These are phyloP conservation scores for Henricia sp. DNA, from an alignment of 53 echinoderm and acorn worm genomes.

Conservation along the genomic window DNA sequence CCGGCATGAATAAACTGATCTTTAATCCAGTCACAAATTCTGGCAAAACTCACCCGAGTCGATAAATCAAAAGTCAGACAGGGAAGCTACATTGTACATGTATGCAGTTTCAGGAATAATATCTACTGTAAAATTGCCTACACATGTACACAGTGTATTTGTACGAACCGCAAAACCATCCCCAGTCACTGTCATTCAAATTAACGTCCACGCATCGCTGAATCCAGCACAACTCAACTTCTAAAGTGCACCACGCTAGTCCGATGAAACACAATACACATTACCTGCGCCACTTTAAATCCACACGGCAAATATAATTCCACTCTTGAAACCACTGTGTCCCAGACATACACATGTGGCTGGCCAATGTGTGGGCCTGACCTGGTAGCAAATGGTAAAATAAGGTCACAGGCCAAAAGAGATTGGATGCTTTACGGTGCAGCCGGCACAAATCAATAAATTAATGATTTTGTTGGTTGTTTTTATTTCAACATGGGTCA, in stretches of 20 bases:
- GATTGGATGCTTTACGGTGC: background rate
- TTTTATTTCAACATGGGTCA: too few species aligned
- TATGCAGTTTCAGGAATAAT: too few species aligned
- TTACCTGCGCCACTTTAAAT: background rate
- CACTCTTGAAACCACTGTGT: too few species aligned
- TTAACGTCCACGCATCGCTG: conserved; percentile 52
- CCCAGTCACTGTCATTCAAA: conserved; percentile 59
- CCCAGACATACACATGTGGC: background rate
- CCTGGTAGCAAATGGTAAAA: background rate
- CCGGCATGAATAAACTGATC: too few species aligned
- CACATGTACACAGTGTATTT: too few species aligned
- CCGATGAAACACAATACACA: background rate
- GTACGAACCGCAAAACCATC: too few species aligned
- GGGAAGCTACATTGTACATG: too few species aligned
- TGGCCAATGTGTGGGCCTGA: background rate
- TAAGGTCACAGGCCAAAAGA: background rate
- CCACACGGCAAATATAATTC: background rate
- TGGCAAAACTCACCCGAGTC: too few species aligned
- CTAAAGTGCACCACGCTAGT: conserved; percentile 22
- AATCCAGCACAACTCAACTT: background rate
- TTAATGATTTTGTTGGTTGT: conserved; percentile 21
- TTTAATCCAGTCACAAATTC: too few species aligned
- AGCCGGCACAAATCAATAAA: conserved; percentile 1
- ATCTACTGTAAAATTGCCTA: too few species aligned
- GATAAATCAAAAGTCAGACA: too few species aligned